phyloP scores from a whole-genome alignment of 2,888 invertebrate species.

The Drosophila sordidula region DNA sequence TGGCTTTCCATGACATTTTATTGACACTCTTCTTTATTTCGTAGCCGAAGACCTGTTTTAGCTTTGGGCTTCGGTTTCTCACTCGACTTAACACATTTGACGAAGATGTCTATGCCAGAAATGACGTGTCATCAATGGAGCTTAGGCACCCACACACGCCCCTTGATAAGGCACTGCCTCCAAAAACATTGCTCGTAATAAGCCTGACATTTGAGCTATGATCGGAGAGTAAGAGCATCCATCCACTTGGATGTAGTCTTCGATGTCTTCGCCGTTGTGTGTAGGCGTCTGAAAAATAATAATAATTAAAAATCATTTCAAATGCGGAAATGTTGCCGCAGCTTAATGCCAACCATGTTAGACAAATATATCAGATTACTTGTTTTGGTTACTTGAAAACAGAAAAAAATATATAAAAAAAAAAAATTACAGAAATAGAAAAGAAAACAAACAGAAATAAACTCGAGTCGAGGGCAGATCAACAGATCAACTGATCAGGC shows the following conservation, averaged over 20 bases:
- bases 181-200: conserved; percentile 46
- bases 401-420: conserved; percentile 7
- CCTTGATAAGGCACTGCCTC: conserved; percentile 60
- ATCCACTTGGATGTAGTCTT: conserved; percentile 35
- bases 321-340: conserved; percentile 75
- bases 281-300: conserved; percentile 71
- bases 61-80: conserved; percentile 51
- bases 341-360: conserved; percentile 77
- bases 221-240: conserved; percentile 58
- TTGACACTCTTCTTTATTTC: conserved; percentile 60
- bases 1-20: conserved; percentile 78
- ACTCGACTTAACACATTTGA: conserved; percentile 78
- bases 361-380: conserved; percentile 79
- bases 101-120: conserved; percentile 77
- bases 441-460: conserved; percentile 25
- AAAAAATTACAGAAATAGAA: conserved; percentile 8
- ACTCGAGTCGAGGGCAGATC: conserved; percentile 30
- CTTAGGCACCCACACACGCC: conserved; percentile 70
- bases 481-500: conserved; percentile 3
- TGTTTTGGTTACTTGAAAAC: conserved; percentile 41
- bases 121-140: conserved; percentile 78
- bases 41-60: conserved; percentile 62
- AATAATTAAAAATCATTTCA: conserved; percentile 78
- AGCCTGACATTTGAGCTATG: conserved; percentile 77
- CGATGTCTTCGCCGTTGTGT: conserved; percentile 41